Conservation (phyloP, 2,888 invertebrate species). For the Mythimna loreyi region DNA sequence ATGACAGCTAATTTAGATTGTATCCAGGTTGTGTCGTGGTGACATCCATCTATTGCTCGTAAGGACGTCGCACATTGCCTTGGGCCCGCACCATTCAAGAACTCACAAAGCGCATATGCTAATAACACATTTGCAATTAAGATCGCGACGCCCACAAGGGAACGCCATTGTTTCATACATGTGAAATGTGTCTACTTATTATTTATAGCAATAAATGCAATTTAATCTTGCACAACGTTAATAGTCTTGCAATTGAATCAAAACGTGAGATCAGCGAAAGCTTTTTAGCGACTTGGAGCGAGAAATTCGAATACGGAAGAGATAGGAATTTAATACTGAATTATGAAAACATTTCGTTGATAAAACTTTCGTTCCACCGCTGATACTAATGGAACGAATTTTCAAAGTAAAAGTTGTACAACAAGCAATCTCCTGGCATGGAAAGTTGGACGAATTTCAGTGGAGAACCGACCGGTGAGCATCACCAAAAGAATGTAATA, state of each 20-base stretch:
- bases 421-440: constrained; percentile 86
- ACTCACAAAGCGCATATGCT: constrained; percentile 88
- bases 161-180: constrained; percentile 84
- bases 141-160: constrained; percentile 85
- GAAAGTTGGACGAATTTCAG: constrained; percentile 86
- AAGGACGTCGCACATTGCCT: constrained; percentile 81
- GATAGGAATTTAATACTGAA: constrained; percentile 73
- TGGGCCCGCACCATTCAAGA: constrained; percentile 83
- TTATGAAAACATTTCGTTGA: constrained; percentile 80
- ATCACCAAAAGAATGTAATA: constrained; percentile 90
- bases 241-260: constrained; percentile 40
- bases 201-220: constrained; percentile 62
- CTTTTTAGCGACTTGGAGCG: constrained; percentile 51
- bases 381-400: constrained; percentile 87
- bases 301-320: constrained; percentile 62
- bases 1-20: constrained; percentile 51
- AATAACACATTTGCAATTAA: constrained; percentile 89
- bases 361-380: constrained; percentile 79
- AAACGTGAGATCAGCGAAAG: constrained; percentile 41
- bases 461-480: constrained; percentile 79
- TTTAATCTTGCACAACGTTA: constrained; percentile 33
- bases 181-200: constrained; percentile 76
- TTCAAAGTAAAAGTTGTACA: constrained; percentile 88
- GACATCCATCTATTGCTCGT: constrained; percentile 73
- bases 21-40: constrained; percentile 59